Evolutionary conservation across 1,140 invertebrate species (phyloP), one percentile per base, ranked within the genome.

Genomic region (Cherax destructor): DNA sequence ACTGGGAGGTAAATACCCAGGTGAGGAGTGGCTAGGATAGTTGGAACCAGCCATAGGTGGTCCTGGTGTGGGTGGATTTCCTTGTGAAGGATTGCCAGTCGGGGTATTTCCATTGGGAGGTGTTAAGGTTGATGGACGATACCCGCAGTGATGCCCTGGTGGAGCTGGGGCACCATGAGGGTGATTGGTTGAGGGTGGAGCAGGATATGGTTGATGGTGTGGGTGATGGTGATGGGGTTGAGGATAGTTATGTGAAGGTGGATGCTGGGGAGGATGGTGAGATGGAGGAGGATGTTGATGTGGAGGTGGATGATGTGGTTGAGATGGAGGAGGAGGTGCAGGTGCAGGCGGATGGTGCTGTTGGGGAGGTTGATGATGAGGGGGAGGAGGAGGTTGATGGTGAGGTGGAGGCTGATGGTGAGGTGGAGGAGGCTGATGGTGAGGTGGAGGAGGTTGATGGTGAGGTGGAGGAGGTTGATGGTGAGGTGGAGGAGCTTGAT

Each of bases 301-400:
- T 24, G 83, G 76, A 88, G 96, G 95, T 84, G 95, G 95, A 91
- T 96, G 95, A 94, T 96, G 96, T 94, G 95, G 96, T 93, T 96
- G 94, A 89, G 95, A 95, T 91, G 95, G 94, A 93, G 96, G 96
- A 93, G 96, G 92, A 59, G 93, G 95, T 87, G 95, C 95, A 91
- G 95, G 95, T 93, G 78, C 86, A 89, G 86, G 93, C 80, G 24
- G 86, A 81, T 78, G 93, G 52, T 93, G 88, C 50, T 89, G 88
- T 52, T 87, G 81, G 92, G 94, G 88, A 95, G 95, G 93, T 94
- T 93, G 91, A 77, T 93, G 93, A 69, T 94, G 93, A 89, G 92
- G 92, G 80, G 30, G 93, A 91, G 52, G 93, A 93, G 78, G 93
- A 86, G 83, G 88, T 77, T 93, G 93, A 79, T 92, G 89, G 41